Conservation (phyloP, 1,140 invertebrate genomes). For the Meloidogyne chitwoodi region DNA sequence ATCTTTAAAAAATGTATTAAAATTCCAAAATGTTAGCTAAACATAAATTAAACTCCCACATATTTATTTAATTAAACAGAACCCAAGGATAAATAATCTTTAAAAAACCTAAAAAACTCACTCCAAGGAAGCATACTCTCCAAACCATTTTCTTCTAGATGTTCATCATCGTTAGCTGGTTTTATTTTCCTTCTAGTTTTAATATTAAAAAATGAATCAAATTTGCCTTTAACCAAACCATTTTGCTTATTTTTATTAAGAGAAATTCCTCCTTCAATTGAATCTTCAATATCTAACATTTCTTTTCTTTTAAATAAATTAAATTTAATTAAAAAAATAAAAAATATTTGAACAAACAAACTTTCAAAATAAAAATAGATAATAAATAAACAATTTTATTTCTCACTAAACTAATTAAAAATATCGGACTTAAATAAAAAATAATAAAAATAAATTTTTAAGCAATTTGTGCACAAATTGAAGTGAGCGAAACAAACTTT, state of each 20-base stretch:
- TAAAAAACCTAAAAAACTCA: background rate
- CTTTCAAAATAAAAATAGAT: background rate
- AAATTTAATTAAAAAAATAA: background rate
- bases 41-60: too few species aligned
- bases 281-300: conserved; percentile 20
- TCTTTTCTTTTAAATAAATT: background rate
- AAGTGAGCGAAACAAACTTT: background rate
- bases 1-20: background rate
- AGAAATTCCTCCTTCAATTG: background rate
- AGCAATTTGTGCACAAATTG: background rate
- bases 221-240: background rate
- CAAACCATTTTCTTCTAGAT: background rate
- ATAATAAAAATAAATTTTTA: background rate
- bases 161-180: background rate
- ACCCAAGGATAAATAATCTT: too few species aligned
- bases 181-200: background rate
- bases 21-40: too few species aligned
- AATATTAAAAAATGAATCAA: conserved; percentile 11
- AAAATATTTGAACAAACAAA: background rate
- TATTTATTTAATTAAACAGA: too few species aligned
- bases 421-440: background rate
- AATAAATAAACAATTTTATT: background rate
- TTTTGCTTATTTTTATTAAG: background rate
- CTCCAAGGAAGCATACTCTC: conserved; percentile 11
- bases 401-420: background rate